phyloP scores from a whole-genome alignment of 2,888 invertebrate genomes.

The Drosophila bunnanda region DNA sequence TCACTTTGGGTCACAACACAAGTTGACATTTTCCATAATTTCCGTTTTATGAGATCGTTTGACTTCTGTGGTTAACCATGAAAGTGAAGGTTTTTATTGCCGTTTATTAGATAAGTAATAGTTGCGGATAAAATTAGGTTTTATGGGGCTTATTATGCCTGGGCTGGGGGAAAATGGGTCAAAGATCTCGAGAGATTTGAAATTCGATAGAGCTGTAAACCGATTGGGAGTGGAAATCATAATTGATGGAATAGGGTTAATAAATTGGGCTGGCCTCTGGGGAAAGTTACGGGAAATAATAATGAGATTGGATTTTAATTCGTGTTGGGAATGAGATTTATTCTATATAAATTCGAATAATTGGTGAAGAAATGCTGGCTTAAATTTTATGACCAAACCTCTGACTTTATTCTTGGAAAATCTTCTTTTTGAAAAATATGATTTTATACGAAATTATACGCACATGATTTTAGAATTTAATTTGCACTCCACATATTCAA shows the following conservation, averaged over 20 bases:
- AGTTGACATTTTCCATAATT: conserved; percentile 56
- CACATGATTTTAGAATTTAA: conserved; percentile 1
- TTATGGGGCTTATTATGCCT: conserved; percentile 9
- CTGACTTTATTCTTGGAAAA: neutral
- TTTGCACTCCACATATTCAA: conserved; percentile 23
- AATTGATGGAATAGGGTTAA: conserved; percentile 30
- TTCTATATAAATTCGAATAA: neutral
- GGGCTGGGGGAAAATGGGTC: conserved; percentile 21
- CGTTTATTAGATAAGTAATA: conserved; percentile 46
- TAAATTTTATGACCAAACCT: too few species aligned
- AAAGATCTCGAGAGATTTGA: conserved; percentile 35
- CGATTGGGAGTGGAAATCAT: conserved; percentile 14
- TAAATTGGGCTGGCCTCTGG: neutral
- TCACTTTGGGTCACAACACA: conserved; percentile 60
- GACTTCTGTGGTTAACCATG: conserved; percentile 37
- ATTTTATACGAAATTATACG: neutral
- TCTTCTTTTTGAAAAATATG: neutral
- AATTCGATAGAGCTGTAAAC: conserved; percentile 43
- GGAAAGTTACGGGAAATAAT: conserved; percentile 20
- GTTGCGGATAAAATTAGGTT: conserved; percentile 32
- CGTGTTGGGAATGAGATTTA: neutral
- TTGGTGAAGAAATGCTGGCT: too few species aligned
- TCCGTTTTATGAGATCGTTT: conserved; percentile 30
- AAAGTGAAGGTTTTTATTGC: conserved; percentile 30
- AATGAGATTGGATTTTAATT: neutral